Conservation (phyloP, 2,888 invertebrate species). For the Drosophila anomalata region DNA sequence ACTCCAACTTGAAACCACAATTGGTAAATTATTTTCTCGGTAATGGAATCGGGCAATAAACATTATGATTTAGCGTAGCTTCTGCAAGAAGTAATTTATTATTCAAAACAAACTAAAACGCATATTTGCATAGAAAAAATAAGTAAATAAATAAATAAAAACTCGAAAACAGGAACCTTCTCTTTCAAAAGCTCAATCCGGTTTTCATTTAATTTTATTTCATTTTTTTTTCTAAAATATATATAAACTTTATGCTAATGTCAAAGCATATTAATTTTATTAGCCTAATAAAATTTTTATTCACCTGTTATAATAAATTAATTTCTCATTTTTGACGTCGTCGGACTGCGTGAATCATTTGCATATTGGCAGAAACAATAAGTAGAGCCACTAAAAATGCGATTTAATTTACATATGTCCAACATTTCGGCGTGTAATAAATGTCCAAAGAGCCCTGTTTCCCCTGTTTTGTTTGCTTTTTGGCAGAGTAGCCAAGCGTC, state of each 20-base stretch:
- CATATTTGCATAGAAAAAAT: not conserved
- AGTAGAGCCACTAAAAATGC: slow-evolving; percentile 13
- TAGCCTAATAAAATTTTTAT: slow-evolving; percentile 35
- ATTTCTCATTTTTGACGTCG: slow-evolving; percentile 17
- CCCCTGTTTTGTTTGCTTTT: slow-evolving; percentile 12
- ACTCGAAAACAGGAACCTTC: slow-evolving; percentile 28
- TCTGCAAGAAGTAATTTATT: slow-evolving; percentile 11
- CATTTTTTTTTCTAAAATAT: slow-evolving; percentile 9
- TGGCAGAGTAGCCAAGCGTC: slow-evolving; percentile 48
- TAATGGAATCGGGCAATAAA: slow-evolving; percentile 26
- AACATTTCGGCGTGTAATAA: slow-evolving; percentile 54
- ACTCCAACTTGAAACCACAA: not conserved
- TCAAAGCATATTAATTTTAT: slow-evolving; percentile 52
- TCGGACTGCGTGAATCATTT: slow-evolving; percentile 33
- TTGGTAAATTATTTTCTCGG: slow-evolving; percentile 25
- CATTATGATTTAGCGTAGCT: slow-evolving; percentile 5
- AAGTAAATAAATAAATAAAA: not conserved
- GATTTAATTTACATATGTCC: slow-evolving; percentile 39
- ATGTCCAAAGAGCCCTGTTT: slow-evolving; percentile 51
- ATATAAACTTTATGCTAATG: slow-evolving; percentile 32
- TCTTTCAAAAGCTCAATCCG: slow-evolving; percentile 23
- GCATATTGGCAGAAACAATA: slow-evolving; percentile 48
- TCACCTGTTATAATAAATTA: slow-evolving; percentile 50
- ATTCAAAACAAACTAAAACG: not conserved
- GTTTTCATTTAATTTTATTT: slow-evolving; percentile 10